Evolutionary conservation across 1,140 invertebrate genomes (phyloP).

Genomic region (Magallana ariakensis): DNA sequence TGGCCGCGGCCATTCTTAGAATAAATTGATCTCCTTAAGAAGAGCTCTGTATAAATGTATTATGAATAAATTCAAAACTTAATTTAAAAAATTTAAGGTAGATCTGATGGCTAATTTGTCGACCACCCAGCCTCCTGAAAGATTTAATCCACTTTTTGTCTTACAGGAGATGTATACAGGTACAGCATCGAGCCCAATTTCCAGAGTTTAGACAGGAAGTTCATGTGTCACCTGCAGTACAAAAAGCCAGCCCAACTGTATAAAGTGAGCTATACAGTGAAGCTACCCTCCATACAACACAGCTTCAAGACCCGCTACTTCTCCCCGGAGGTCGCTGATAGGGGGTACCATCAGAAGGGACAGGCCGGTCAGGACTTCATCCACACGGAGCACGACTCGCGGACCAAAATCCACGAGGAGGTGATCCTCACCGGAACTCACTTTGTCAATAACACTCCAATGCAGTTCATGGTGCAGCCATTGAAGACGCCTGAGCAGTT

Average conservation of each 20-base stretch:
- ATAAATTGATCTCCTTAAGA: not conserved
- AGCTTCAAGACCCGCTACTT: conserved; percentile 57
- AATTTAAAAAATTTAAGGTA: not conserved
- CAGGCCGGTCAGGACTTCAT: conserved; percentile 60
- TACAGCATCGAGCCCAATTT: conserved; percentile 71
- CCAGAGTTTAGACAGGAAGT: conserved; percentile 61
- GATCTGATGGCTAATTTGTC: not conserved
- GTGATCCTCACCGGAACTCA: conserved; percentile 66
- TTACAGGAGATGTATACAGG: conserved; percentile 71
- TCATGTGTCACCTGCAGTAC: conserved; percentile 71
- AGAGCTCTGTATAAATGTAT: not conserved
- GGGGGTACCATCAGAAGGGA: conserved; percentile 56
- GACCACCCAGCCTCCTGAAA: too few relatives aligned
- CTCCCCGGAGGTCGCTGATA: conserved; percentile 54
- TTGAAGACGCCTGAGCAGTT: conserved; percentile 63
- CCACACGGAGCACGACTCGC: conserved; percentile 64
- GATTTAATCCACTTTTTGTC: not conserved
- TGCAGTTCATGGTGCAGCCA: conserved; percentile 60
- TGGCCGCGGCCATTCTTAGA: not conserved
- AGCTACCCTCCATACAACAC: conserved; percentile 64
- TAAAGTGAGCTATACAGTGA: conserved; percentile 69
- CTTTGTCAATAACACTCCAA: conserved; percentile 48
- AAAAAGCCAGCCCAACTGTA: conserved; percentile 67
- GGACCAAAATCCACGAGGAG: conserved; percentile 63
- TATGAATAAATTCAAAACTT: not conserved